Evolutionary conservation across 2,113 vertebrate species (phyloP), one percentile per base, ranked within the genome.

Genomic region (Chaetodon auriga): DNA sequence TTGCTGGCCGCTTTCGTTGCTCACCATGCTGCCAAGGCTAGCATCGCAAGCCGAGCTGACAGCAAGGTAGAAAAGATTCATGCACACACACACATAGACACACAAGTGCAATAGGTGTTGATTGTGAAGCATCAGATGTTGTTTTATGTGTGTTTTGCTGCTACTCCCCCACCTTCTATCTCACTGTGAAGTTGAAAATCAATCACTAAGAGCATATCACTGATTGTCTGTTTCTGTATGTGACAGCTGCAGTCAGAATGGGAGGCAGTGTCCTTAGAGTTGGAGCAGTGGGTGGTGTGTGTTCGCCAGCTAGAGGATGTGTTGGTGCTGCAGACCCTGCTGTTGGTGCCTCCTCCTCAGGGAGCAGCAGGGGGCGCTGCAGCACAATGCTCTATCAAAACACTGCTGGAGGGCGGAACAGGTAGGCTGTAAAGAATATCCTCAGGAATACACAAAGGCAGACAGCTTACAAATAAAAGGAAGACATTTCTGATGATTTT

Each of bases 251-350:
- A 96, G 94, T 94, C 93, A 0, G 97, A 96, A 82, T 97, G 98
- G 98, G 98, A 99, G 93, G 96, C 97, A 0, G 96, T 99, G 68
- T 99, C 98, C 4, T 92, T 99, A 69, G 98, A 99, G 92, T 90
- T 96, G 25, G 98, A 99, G 86, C 97, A 99, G 88, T 99, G 98
- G 98, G 94, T 94, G 75, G 97, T 99, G 82, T 93, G 98, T 81
- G 95, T 98, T 75, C 96, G 95, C 30, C 98, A 99, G 92, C 90
- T 99, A 82, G 97, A 99, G 86, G 98, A 99, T 21, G 96, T 97
- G 46, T 93, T 99, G 74, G 94, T 97, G 38, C 95, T 99, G 71
- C 98, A 99, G 93, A 99, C 97, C 0, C 93, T 99, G 51, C 95
- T 99, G 68, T 92, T 89, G 73, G 70, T 95, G 70, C 95, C 86